A percentile compares a stretch with the other conserved stretches of the same genome.
Conservation (phyloP, 2,888 invertebrate species). For the Hirudinaria manillensis region DNA sequence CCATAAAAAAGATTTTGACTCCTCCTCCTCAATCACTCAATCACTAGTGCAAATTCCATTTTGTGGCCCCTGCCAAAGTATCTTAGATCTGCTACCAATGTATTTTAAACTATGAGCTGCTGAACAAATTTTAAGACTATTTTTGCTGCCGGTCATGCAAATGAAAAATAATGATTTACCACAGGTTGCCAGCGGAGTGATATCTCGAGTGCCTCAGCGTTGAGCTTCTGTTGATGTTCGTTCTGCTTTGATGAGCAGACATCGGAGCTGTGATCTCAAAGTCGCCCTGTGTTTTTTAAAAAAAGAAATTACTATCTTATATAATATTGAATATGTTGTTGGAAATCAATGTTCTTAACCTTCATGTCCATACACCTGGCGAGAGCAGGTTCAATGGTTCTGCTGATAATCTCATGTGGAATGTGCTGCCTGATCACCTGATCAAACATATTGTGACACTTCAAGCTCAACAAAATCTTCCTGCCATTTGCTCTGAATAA, state of each 20-base stretch:
- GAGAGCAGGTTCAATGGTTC: constrained; percentile 15
- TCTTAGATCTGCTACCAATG: too few species aligned
- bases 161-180: not conserved
- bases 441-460: constrained; percentile 18
- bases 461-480: constrained; percentile 9
- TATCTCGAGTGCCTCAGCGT: constrained; percentile 15
- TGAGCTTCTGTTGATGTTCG: not conserved
- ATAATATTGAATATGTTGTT: too few species aligned
- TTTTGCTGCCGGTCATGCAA: too few species aligned
- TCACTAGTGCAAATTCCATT: not conserved
- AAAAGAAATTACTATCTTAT: too few species aligned
- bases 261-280: constrained; percentile 14
- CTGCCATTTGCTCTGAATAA: constrained; percentile 25
- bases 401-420: constrained; percentile 13
- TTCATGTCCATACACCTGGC: not conserved
- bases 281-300: constrained; percentile 11
- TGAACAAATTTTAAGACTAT: too few species aligned
- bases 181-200: constrained; percentile 27
- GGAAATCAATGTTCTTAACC: not conserved
- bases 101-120: too few species aligned
- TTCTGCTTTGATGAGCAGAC: constrained; percentile 24
- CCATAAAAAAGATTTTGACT: not conserved
- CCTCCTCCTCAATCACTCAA: not conserved
- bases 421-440: constrained; percentile 8
- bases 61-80: too few species aligned